Base-by-base conservation (phyloP, 2,113 vertebrate genomes). In the Abramis brama region DNA sequence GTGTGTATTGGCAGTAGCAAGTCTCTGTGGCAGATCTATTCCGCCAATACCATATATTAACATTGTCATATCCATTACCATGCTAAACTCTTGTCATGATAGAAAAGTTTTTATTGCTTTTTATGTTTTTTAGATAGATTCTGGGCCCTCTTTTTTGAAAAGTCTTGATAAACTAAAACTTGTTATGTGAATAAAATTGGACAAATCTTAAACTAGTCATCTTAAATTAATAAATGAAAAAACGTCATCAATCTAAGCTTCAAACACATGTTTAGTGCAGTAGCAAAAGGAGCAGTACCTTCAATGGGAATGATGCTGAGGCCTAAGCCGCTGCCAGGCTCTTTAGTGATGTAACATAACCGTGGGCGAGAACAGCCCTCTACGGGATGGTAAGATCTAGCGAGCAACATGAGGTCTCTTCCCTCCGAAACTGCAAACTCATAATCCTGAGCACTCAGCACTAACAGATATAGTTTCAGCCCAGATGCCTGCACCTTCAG, bases 401-500 rank as follows among this genome's bases (percentile, higher is more conserved):
- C 87, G 9, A 94, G 78, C 2, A 7, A 82, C 87, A 86, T 85
- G 8, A 94, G 64, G 70, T 94, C 92, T 33, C 83, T 88, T 45
- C 89, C 91, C 52, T 89, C 85, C 33, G 90, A 89, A 64, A 91
- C 89, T 3, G 93, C 93, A 82, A 88, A 70, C 12, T 94, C 90
- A 0, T 96, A 94, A 81, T 96, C 84, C 0, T 84, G 82, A 0
- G 91, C 87, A 0, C 95, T 94, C 92, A 97, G 85, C 84, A 98
- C 96, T 0, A 93, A 90, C 57, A 99, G 93, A 19, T 96, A 91
- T 21, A 99, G 92, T 74, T 96, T 93, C n/a, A 94, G 90, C 4
- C 97, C 94, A 0, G 96, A 97, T 11, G 93, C 93, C 92, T 95
- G 95, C 92, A 99, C 96, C 91, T 93, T 96, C 87, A 94, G 94